Evolutionary conservation across 2,888 invertebrate genomes (phyloP).

Genomic region (Macrophya annulata): DNA sequence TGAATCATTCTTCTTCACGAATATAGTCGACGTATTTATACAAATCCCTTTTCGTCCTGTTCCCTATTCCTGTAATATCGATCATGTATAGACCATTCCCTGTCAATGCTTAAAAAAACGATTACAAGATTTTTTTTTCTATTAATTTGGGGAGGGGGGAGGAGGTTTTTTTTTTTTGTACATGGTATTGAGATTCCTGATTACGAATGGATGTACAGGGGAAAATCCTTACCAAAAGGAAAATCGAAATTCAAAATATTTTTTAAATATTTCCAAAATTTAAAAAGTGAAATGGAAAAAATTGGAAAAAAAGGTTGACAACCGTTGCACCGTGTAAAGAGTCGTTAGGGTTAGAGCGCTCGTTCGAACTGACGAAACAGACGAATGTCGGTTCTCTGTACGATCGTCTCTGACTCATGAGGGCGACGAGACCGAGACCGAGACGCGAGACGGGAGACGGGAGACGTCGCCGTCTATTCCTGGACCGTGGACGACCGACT

Average conservation of each 20-base stretch:
- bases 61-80: not conserved
- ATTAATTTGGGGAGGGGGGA: no score
- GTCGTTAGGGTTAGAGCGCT: slow-evolving; percentile 20
- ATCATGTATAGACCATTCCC: not conserved
- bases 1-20: not conserved
- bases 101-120: not conserved
- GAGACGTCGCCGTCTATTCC: slow-evolving; percentile 23
- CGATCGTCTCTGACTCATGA: slow-evolving; percentile 34
- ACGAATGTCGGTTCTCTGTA: not conserved
- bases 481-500: slow-evolving; percentile 30
- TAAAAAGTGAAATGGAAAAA: not conserved
- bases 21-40: not conserved
- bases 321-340: not conserved
- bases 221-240: not conserved
- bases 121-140: not conserved
- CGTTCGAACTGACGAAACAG: slow-evolving; percentile 44
- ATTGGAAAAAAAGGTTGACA: not conserved
- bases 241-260: no score
- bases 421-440: not conserved
- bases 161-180: not conserved
- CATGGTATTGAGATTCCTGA: not conserved
- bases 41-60: not conserved
- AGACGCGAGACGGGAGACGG: not conserved
- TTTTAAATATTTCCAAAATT: no score
- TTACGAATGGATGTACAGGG: not conserved